phyloP scores from a whole-genome alignment of 2,113 vertebrate species.

The Scalopus aquaticus region DNA sequence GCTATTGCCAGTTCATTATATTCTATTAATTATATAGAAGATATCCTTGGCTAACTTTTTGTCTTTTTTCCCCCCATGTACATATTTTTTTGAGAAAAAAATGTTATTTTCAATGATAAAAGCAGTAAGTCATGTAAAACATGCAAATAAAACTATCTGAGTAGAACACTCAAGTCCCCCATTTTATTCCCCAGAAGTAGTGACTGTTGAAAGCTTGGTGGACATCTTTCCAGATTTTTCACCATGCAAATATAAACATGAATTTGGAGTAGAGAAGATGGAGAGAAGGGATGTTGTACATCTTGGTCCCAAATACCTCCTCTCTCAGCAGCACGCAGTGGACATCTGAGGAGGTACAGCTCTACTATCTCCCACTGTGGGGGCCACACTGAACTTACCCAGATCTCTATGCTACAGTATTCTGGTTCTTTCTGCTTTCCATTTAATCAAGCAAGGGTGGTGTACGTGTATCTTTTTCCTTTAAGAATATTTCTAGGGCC shows the following conservation, averaged over 20 bases:
- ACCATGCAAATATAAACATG: not conserved
- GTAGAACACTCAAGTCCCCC: not conserved
- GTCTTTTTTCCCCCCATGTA: not conserved
- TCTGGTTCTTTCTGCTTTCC: not conserved
- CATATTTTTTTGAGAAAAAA: not conserved
- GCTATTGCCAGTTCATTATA: no score
- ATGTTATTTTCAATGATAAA: constrained; percentile 1
- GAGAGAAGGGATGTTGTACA: not conserved
- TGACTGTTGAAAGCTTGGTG: not conserved
- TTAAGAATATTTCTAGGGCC: no score
- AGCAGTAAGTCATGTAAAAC: not conserved
- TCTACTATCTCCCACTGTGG: not conserved
- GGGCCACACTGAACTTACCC: not conserved
- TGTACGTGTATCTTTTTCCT: no score
- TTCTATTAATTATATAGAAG: not conserved
- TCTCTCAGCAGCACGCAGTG: not conserved
- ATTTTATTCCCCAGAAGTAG: not conserved
- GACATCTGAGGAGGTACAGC: not conserved
- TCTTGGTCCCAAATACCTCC: not conserved
- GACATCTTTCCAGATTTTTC: not conserved
- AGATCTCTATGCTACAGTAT: not conserved
- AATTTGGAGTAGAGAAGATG: not conserved
- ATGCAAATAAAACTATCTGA: not conserved
- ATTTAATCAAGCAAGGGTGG: not conserved
- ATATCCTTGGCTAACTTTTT: not conserved